Evolutionary conservation across 2,888 invertebrate genomes (phyloP), one percentile per base, ranked within the genome.

Genomic region (Volucella bombylans): DNA sequence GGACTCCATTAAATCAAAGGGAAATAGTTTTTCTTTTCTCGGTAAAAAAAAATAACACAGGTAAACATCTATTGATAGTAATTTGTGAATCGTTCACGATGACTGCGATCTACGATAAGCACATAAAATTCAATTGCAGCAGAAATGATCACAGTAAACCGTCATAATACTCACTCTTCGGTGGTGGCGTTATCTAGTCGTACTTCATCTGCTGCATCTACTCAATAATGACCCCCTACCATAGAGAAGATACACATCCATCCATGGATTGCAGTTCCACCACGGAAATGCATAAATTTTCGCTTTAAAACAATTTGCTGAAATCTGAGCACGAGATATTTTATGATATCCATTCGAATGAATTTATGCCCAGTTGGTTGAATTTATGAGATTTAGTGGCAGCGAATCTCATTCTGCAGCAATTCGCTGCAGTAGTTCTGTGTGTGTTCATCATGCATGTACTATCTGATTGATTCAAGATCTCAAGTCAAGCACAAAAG

Each of bases 321-420:
- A 85, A 85, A 81, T 85, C 81, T 85, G 72, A 81, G 85, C 85
- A 81, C 76, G 72, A 85, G 81, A 81, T 85, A 85, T 81, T 85
- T 85, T 85, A 85, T 85, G 81, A 85, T 85, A 81, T 72, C 80
- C 76, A 81, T 85, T 81, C 68, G 52, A 72, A 68, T 85, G 59
- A 72, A 81, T 80, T 85, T 85, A 85, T 81, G 77, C 67, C 76
- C 57, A 76, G 61, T 15, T 67, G 49, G 68, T 62, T 39, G 81
- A 72, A 85, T 85, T 85, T 85, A 85, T 85, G 81, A 81, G 81
- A 72, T 72, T 72, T 57, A 68, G 59, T 62, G 74, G 69, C 74
- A 50, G 67, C 67, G 59, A 80, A 71, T 80, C 79, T 64, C 64
- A 82, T 78, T 64, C 73, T 49, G 59, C 57, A 65, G 59, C 64